phyloP scores from a whole-genome alignment of 2,888 invertebrate genomes.

The Drosophila melanosoma region DNA sequence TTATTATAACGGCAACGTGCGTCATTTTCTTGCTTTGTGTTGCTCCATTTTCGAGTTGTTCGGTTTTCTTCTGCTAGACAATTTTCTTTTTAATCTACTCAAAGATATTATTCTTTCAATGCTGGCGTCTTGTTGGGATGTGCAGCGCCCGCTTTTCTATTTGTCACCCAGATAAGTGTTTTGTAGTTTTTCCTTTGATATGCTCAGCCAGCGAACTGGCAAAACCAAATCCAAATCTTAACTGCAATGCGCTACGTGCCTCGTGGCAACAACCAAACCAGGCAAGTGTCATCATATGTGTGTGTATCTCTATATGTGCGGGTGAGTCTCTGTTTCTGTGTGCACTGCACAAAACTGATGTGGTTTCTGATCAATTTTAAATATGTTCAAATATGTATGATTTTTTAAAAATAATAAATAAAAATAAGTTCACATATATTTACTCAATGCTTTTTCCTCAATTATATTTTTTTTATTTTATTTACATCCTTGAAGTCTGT shows the following conservation, averaged over 20 bases:
- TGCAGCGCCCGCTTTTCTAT: constrained; percentile 67
- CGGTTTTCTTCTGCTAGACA: constrained; percentile 32
- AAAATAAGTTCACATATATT: not conserved
- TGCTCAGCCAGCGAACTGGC: constrained; percentile 68
- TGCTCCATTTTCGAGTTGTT: constrained; percentile 57
- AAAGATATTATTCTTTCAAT: constrained; percentile 76
- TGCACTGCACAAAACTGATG: not conserved
- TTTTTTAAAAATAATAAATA: not conserved
- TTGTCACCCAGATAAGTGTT: constrained; percentile 80
- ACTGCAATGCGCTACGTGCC: constrained; percentile 77
- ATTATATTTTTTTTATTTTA: not conserved
- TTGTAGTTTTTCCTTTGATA: constrained; percentile 78
- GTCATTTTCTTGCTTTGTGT: constrained; percentile 70
- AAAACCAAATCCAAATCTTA: constrained; percentile 75
- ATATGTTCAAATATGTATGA: not conserved
- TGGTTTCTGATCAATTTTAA: not conserved
- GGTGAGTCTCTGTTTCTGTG: not conserved
- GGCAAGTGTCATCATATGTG: constrained; percentile 73
- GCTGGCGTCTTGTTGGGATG: constrained; percentile 43
- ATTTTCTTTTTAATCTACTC: constrained; percentile 74
- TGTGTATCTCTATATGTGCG: constrained; percentile 16
- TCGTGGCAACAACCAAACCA: constrained; percentile 61
- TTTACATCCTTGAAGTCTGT: too few relatives aligned
- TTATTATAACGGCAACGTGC: constrained; percentile 72
- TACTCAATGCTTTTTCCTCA: not conserved